Evolutionary conservation across 2,888 invertebrate species (phyloP).

Genomic region (Drosophila antonietae): DNA sequence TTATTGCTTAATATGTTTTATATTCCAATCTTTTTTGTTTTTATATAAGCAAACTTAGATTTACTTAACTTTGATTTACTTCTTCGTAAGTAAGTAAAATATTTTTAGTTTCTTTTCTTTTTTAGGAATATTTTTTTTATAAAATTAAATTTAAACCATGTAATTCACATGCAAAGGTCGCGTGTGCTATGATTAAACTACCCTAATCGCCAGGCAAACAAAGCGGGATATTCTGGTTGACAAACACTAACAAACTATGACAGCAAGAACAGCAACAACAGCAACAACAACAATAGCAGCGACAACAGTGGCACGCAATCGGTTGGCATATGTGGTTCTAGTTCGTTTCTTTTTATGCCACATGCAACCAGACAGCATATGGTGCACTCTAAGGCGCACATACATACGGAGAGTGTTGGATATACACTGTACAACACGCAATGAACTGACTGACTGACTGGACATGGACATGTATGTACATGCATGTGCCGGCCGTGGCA

Average conservation of each 20-base stretch:
- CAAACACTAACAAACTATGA: constrained; percentile 57
- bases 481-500: constrained; percentile 35
- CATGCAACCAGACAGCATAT: constrained; percentile 74
- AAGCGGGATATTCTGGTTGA: constrained; percentile 41
- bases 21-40: too few relatives aligned
- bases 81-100: too few relatives aligned
- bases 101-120: not conserved
- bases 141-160: not conserved
- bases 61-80: too few relatives aligned
- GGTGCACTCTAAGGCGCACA: constrained; percentile 47
- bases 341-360: constrained; percentile 64
- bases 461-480: constrained; percentile 43
- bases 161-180: constrained; percentile 11
- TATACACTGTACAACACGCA: constrained; percentile 57
- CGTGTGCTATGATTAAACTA: constrained; percentile 28
- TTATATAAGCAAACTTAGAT: too few relatives aligned
- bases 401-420: constrained; percentile 17
- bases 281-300: constrained; percentile 31
- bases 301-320: constrained; percentile 55
- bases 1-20: too few relatives aligned
- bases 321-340: constrained; percentile 42
- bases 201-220: constrained; percentile 46
- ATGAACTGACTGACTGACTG: constrained; percentile 58
- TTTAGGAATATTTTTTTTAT: not conserved
- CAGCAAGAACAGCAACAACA: constrained; percentile 17